phyloP scores from a whole-genome alignment of 2,113 vertebrate genomes.

The Anguilla japonica region DNA sequence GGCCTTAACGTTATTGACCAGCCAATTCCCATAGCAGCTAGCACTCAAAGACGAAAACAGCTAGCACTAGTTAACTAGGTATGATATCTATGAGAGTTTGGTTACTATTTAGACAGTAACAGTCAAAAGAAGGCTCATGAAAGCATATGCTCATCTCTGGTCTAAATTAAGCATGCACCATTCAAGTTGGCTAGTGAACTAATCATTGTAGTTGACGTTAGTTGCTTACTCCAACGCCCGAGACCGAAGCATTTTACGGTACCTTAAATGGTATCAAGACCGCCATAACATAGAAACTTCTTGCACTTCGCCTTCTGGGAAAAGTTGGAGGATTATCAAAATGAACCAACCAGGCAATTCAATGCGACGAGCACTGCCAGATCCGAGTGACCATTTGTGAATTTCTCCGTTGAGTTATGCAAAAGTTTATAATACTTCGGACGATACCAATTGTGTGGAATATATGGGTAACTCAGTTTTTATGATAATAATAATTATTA shows the following conservation, averaged over 20 bases:
- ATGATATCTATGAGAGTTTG: background rate
- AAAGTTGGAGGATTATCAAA: background rate
- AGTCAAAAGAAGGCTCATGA: background rate
- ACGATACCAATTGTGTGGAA: constrained; percentile 4
- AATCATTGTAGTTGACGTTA: background rate
- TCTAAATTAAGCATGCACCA: background rate
- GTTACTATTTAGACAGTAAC: too few species aligned
- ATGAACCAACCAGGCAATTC: background rate
- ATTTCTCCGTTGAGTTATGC: background rate
- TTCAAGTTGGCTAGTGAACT: background rate
- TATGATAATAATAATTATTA: background rate
- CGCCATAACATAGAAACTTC: background rate
- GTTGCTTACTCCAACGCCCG: background rate
- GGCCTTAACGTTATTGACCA: background rate
- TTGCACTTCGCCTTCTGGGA: background rate
- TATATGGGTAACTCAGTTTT: background rate
- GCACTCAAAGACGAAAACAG: background rate
- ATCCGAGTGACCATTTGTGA: background rate
- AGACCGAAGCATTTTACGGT: background rate
- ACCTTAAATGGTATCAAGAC: constrained; percentile 12
- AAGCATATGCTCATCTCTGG: background rate
- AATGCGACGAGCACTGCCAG: background rate
- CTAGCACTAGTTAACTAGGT: background rate
- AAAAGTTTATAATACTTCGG: constrained; percentile 15
- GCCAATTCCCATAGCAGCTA: background rate